Conservation (phyloP, 64 coral and sea anemone species). For the Platygyra sinensis region DNA sequence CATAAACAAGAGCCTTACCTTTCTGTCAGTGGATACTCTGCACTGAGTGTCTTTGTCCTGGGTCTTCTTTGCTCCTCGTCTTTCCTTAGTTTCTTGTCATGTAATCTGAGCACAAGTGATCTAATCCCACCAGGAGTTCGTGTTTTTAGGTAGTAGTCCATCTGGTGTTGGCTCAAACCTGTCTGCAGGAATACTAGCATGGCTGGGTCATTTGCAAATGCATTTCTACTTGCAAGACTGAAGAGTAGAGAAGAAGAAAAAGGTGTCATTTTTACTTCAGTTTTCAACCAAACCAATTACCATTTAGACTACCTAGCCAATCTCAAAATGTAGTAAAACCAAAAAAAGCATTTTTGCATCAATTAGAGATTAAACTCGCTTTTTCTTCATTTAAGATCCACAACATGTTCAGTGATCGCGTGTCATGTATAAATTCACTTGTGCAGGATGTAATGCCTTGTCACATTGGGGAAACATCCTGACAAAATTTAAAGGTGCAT, state of each 20-base stretch:
- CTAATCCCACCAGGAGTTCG: constrained; percentile 71
- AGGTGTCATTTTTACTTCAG: too few relatives aligned
- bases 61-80: constrained; percentile 17
- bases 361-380: too few relatives aligned
- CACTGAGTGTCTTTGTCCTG: constrained; percentile 53
- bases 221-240: constrained; percentile 61
- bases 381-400: too few relatives aligned
- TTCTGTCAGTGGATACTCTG: constrained; percentile 76
- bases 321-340: too few relatives aligned
- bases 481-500: too few relatives aligned
- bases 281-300: too few relatives aligned
- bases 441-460: too few relatives aligned
- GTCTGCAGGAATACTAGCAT: constrained; percentile 83
- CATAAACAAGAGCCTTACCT: constrained; percentile 35
- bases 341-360: too few relatives aligned
- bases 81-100: constrained; percentile 45
- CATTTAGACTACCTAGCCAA: too few relatives aligned
- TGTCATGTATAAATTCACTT: too few relatives aligned
- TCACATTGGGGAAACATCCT: too few relatives aligned
- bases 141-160: constrained; percentile 76
- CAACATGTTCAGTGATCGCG: too few relatives aligned
- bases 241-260: neutral
- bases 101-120: constrained; percentile 72
- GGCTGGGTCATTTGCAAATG: constrained; percentile 68
- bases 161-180: constrained; percentile 49